Evolutionary conservation across 2,113 vertebrate genomes (phyloP), one percentile per base, ranked within the genome.

Genomic region (Anoplopoma fimbria): DNA sequence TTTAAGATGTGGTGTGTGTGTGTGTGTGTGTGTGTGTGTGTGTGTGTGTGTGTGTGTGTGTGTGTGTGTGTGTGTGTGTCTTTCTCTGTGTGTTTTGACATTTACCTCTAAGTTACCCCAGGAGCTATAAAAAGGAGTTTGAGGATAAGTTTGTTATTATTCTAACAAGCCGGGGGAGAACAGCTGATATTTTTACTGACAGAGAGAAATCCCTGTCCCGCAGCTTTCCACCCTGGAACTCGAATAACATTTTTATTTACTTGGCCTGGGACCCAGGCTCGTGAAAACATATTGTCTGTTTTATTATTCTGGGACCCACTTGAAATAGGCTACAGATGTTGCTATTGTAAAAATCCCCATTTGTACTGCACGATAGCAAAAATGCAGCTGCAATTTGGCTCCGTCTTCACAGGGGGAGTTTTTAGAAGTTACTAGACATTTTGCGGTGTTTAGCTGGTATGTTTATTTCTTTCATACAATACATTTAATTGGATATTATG

Each of bases 251-350:
- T 79, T 87, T 89, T 87, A 82, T 84, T 87, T 77, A 76, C 47
- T 86, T 85, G 81, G 76, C 77, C 77, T 72, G 81, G 75, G 74
- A 87, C 77, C 55, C 70, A 77, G 27, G 40, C 84, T 89, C 68
- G 68, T 90, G 83, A 85, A 88, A 89, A 82, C 77, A 88, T 80
- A 78, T 85, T 84, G 84, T 91, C 67, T 87, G n/a, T 72, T 86
- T 87, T 87, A 88, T 77, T 85, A 86, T 87, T 85, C 69, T 62
- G 70, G 84, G 75, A 85, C 9, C 42, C 36, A 55, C 65, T 87
- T 78, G 75, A 87, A 89, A 86, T 72, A 83, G 80, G 71, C 71
- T 79, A 86, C 79, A 85, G 83, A 88, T 89, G 84, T 83, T 86
- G 21, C 29, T 62, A 40, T 81, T 81, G 76, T 85, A 61, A 33